Percentiles rank a stretch among this genome's conserved stretches.
Evolutionary conservation across 2,797 vertebrate genomes (phyloP).

Genomic region (Pelodytes ibericus): DNA sequence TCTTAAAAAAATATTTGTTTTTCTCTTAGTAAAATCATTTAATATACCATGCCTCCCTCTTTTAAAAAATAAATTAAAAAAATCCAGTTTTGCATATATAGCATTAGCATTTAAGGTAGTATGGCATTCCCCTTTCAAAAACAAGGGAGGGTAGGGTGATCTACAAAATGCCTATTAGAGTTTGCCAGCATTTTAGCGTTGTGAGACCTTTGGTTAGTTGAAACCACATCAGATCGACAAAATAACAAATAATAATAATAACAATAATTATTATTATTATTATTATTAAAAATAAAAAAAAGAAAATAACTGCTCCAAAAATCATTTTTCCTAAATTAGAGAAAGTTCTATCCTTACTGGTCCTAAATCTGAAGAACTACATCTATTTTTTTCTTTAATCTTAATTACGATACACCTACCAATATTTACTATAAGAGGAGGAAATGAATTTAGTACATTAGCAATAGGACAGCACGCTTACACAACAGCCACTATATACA

Average conservation of each 20-base stretch:
- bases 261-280: conserved; percentile 42
- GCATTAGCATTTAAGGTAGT: conserved; percentile 99
- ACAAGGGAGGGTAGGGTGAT: conserved; percentile 80
- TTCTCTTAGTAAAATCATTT: conserved; percentile 87
- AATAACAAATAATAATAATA: conserved; percentile 70
- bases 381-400: conserved; percentile 84
- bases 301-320: conserved; percentile 80
- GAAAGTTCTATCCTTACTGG: conserved; percentile 97
- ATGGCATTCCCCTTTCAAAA: conserved; percentile 94
- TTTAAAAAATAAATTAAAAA: conserved; percentile 86
- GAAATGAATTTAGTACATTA: conserved; percentile 84
- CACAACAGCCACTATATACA: conserved; percentile 91
- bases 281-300: conserved; percentile 67
- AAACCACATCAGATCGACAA: conserved; percentile 94
- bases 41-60: conserved; percentile 92
- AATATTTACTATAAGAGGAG: conserved; percentile 87
- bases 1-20: conserved; percentile 87
- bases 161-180: conserved; percentile 86
- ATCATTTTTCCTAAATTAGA: conserved; percentile 85
- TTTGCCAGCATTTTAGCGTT: conserved; percentile 87
- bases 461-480: conserved; percentile 94
- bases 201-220: conserved; percentile 99
- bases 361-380: conserved; percentile 97
- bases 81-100: conserved; percentile 97
- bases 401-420: conserved; percentile 94